Evolutionary conservation across 2,888 invertebrate genomes (phyloP).

Genomic region (Drosophila neotestacea): DNA sequence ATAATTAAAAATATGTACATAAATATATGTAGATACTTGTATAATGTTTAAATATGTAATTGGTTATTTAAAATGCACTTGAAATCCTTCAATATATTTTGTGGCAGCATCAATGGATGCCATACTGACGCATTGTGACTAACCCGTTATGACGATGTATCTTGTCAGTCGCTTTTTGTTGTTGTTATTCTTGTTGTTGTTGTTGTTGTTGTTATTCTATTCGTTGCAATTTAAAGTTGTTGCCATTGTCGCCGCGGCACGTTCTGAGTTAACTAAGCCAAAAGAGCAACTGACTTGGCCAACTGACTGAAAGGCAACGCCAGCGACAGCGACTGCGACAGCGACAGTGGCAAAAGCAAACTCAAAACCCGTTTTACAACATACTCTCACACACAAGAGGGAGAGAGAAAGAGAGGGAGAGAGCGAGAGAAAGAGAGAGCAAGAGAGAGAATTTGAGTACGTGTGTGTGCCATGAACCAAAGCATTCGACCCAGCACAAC

Average conservation of each 20-base stretch:
- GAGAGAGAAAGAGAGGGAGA: slow-evolving; percentile 11
- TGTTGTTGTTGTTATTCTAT: slow-evolving; percentile 42
- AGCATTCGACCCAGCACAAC: slow-evolving; percentile 70
- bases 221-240: slow-evolving; percentile 49
- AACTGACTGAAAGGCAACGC: slow-evolving; percentile 67
- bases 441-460: slow-evolving; percentile 4
- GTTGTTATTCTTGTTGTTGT: slow-evolving; percentile 37
- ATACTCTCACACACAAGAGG: slow-evolving; percentile 36
- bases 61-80: not conserved
- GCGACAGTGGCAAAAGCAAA: slow-evolving; percentile 61
- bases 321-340: slow-evolving; percentile 17
- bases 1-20: not conserved
- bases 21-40: not conserved
- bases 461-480: slow-evolving; percentile 61
- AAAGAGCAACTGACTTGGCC: slow-evolving; percentile 81
- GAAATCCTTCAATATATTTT: not conserved
- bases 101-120: slow-evolving; percentile 11
- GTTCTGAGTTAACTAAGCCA: slow-evolving; percentile 79
- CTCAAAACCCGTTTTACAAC: slow-evolving; percentile 77
- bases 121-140: slow-evolving; percentile 51
- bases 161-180: slow-evolving; percentile 30
- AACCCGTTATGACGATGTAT: slow-evolving; percentile 58
- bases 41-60: not conserved
- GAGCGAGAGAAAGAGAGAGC: slow-evolving; percentile 1
- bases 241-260: slow-evolving; percentile 70